Base-by-base conservation (phyloP, 2,888 invertebrate species). In the Fabriciana adippe region DNA sequence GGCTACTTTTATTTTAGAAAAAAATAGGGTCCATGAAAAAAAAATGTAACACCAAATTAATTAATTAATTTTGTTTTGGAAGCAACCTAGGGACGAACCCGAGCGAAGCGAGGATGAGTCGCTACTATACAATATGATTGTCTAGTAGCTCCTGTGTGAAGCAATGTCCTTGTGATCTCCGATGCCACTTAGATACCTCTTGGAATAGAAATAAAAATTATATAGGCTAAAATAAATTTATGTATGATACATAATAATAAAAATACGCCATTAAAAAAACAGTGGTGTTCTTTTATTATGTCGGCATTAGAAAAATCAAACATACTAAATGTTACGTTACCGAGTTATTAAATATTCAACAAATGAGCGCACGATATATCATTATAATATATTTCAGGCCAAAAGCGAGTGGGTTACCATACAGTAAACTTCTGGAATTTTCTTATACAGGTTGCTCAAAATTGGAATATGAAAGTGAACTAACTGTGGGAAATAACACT, bases 331-430 rank as follows among this genome's bases (percentile, higher is more conserved):
- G 59, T 65, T 31, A 60, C 55, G 55, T 61, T 65, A 61, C 65
- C 47, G 65, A 67, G 62, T 60, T 68, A 67, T 70, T 67, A 70
- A 67, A 72, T 70, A 68, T 66, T 68, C 70, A 69, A 73, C 66
- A 70, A 72, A 72, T 66, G 71, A 73, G 51, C 72, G 67, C 63
- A 66, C 64, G 69, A 76, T 73, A 73, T 74, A 75, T 75, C 71
- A 76, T 77, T 75, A 77, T 73, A 71, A 72, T 67, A 72, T 74
- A 73, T 74, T 77, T 74, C 69, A 70, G 74, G 67, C 73, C 73
- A 72, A 73, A 72, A 72, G 70, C 61, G 66, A 66, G 73, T 69
- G 72, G 69, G 72, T 70, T 72, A 68, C 72, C 68, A 69, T 72
- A 72, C 71, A 74, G 74, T 74, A 74, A 67, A 74, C 75, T 74